phyloP scores from a whole-genome alignment of 2,888 invertebrate species.

The Polia nebulosa region DNA sequence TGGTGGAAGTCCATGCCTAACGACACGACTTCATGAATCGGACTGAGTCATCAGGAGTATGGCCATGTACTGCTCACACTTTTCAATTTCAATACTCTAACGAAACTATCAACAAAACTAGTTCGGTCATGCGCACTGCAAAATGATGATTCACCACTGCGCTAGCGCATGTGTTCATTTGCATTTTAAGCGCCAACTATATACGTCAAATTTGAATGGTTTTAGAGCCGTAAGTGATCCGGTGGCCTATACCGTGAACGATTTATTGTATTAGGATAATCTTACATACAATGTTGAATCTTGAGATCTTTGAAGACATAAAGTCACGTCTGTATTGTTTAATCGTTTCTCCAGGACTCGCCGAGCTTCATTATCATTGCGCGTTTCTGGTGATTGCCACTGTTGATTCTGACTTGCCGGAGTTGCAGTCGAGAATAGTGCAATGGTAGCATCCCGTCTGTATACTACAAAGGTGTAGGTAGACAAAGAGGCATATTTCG shows the following conservation, averaged over 20 bases:
- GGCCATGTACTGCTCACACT: too few species aligned
- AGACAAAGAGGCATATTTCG: background rate
- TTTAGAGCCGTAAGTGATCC: slow-evolving; percentile 49
- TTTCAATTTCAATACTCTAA: background rate
- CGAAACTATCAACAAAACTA: slow-evolving; percentile 9
- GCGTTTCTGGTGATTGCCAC: too few species aligned
- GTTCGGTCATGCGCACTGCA: slow-evolving; percentile 23
- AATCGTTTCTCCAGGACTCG: too few species aligned
- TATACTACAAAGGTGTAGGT: background rate
- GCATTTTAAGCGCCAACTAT: slow-evolving; percentile 60
- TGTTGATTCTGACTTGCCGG: too few species aligned
- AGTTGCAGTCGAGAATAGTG: too few species aligned
- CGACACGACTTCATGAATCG: too few species aligned
- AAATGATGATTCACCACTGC: slow-evolving; percentile 54
- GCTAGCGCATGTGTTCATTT: slow-evolving; percentile 55
- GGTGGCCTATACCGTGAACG: background rate
- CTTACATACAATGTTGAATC: background rate
- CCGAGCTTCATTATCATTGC: too few species aligned
- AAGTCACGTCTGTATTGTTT: too few species aligned
- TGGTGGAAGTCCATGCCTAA: too few species aligned
- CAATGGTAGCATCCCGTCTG: too few species aligned
- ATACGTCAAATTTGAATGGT: slow-evolving; percentile 40
- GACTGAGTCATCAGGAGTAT: too few species aligned
- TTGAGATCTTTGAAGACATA: too few species aligned
- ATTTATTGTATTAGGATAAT: slow-evolving; percentile 24